Conservation (phyloP, 2,797 vertebrate species). For the Falco rusticolus region DNA sequence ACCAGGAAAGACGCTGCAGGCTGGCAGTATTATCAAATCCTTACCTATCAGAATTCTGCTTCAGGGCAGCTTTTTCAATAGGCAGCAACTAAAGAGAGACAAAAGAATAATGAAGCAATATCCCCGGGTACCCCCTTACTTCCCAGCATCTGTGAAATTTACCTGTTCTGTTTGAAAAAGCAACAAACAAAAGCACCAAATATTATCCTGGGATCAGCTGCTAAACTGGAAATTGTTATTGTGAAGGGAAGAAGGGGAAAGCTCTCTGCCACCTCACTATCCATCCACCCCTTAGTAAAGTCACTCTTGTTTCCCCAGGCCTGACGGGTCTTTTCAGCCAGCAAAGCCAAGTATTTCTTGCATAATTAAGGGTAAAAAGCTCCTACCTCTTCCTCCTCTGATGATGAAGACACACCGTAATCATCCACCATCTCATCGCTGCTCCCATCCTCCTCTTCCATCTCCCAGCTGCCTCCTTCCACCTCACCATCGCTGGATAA, state of each 20-base stretch:
- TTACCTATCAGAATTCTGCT: slow-evolving; percentile 79
- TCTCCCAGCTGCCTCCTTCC: slow-evolving; percentile 44
- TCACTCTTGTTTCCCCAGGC: too few relatives aligned
- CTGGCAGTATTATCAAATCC: not conserved
- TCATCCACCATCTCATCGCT: slow-evolving; percentile 76
- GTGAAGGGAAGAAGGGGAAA: not conserved
- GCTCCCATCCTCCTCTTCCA: slow-evolving; percentile 68
- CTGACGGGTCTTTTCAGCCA: not conserved
- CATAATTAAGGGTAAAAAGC: not conserved
- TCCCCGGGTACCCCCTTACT: not conserved
- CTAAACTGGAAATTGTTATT: not conserved
- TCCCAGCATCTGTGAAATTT: not conserved
- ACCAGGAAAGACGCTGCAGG: not conserved
- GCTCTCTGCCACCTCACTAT: not conserved
- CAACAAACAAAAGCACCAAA: not conserved
- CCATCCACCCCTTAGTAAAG: not conserved
- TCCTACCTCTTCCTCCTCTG: slow-evolving; percentile 78
- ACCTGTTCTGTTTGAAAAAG: not conserved
- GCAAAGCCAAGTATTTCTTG: not conserved
- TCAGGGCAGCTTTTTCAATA: slow-evolving; percentile 91
- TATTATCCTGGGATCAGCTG: rapidly evolving
- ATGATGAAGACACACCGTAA: slow-evolving; percentile 66
- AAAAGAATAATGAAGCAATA: not conserved
- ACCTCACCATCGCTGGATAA: slow-evolving; percentile 53
- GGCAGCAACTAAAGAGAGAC: slow-evolving; percentile 86